Conservation (phyloP, 1,140 invertebrate species). For the Propsilocerus akamusi region DNA sequence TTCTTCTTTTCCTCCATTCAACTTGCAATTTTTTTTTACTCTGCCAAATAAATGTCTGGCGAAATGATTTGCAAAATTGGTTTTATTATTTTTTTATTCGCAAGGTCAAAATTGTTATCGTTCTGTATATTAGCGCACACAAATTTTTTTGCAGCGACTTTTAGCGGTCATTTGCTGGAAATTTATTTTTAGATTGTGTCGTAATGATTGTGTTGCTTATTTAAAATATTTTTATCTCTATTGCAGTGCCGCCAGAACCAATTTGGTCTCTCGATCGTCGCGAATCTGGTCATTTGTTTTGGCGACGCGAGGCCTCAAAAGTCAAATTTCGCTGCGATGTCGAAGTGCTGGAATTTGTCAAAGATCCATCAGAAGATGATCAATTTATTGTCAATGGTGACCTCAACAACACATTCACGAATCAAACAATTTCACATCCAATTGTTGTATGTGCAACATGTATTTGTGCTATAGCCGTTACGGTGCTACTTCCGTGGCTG, state of each 20-base stretch:
- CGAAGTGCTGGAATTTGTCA: constrained; percentile 28
- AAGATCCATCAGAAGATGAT: constrained; percentile 17
- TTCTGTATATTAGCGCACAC: not conserved
- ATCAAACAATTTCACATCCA: constrained; percentile 14
- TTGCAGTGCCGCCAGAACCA: constrained; percentile 21
- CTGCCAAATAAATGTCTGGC: no score
- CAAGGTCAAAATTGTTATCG: no score
- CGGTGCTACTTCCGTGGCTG: constrained; percentile 29
- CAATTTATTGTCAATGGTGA: constrained; percentile 12
- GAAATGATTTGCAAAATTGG: no score
- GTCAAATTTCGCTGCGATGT: constrained; percentile 30
- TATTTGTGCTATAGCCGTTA: constrained; percentile 25
- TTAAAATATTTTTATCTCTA: not conserved
- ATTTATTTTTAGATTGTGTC: not conserved
- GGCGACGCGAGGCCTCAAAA: constrained; percentile 27
- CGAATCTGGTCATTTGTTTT: constrained; percentile 25
- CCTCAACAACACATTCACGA: constrained; percentile 6
- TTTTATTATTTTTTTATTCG: no score
- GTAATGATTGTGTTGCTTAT: not conserved
- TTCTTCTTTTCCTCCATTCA: no score
- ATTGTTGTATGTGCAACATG: constrained; percentile 23
- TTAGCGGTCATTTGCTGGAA: not conserved
- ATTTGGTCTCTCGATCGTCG: constrained; percentile 29
- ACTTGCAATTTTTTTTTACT: no score
- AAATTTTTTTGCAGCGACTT: not conserved